Evolutionary conservation across 2,797 vertebrate genomes (phyloP).

Genomic region (Sylvilagus floridanus): DNA sequence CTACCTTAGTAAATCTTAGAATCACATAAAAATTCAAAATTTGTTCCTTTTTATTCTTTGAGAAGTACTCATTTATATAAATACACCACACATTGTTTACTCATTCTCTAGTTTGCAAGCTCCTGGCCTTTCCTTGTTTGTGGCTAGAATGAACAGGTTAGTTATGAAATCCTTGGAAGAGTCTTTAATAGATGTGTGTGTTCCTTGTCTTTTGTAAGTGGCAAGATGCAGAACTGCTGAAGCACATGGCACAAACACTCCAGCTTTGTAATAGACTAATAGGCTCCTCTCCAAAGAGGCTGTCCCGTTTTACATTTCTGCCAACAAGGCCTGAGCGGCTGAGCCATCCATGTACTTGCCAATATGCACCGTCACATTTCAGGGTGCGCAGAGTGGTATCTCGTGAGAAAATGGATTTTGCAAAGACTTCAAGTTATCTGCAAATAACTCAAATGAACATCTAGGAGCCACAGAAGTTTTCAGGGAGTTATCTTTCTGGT

Average conservation of each 20-base stretch:
- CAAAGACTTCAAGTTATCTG: not conserved
- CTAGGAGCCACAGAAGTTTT: not conserved
- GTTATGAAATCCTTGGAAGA: not conserved
- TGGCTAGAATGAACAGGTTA: not conserved
- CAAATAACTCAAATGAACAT: conserved; percentile 48
- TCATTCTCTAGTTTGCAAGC: not conserved
- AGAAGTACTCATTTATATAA: conserved; percentile 77
- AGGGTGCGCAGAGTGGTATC: not conserved
- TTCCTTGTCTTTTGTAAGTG: not conserved
- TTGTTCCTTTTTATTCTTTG: conserved; percentile 70
- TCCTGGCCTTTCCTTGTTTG: not conserved
- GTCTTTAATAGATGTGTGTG: not conserved
- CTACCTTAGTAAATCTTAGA: conserved; percentile 80
- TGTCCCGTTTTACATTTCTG: not conserved
- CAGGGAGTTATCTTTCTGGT: conserved; percentile 9
- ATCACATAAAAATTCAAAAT: conserved; percentile 50
- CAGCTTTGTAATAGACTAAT: not conserved
- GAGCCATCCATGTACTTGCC: not conserved
- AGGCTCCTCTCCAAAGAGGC: not conserved
- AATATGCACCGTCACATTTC: not conserved
- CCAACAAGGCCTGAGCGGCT: rapidly evolving
- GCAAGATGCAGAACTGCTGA: not conserved
- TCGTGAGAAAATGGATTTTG: conserved; percentile 1
- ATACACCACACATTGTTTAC: conserved; percentile 62
- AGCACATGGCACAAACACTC: not conserved